phyloP scores from a whole-genome alignment of 2,797 vertebrate genomes.

The Mycteria americana region DNA sequence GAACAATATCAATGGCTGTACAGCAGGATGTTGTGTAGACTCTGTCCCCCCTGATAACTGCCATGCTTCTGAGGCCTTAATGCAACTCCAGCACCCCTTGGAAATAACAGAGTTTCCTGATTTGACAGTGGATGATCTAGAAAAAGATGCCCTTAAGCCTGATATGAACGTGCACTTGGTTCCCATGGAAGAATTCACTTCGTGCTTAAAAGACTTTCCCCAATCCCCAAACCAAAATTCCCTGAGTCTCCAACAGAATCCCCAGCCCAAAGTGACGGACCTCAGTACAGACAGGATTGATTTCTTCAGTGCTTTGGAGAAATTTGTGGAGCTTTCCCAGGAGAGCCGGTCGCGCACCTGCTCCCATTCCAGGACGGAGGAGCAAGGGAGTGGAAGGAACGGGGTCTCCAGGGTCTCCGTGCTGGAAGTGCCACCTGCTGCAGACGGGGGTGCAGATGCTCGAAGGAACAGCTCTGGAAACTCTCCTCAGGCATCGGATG shows the following conservation, averaged over 20 bases:
- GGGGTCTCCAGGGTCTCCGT: conserved; percentile 63
- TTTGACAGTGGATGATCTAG: conserved; percentile 77
- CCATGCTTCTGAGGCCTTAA: conserved; percentile 71
- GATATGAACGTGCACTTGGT: conserved; percentile 79
- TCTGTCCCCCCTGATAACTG: conserved; percentile 74
- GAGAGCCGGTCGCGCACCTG: conserved; percentile 74
- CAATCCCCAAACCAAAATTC: conserved; percentile 74
- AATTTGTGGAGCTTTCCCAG: conserved; percentile 89
- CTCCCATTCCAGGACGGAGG: conserved; percentile 76
- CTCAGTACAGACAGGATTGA: conserved; percentile 89
- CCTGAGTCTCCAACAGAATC: conserved; percentile 52
- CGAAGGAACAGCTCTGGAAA: conserved; percentile 70
- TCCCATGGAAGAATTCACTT: conserved; percentile 76
- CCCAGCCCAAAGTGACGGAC: conserved; percentile 69
- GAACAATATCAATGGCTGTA: conserved; percentile 78
- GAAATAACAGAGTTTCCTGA: conserved; percentile 66
- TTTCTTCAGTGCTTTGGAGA: conserved; percentile 93
- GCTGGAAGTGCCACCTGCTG: conserved; percentile 59
- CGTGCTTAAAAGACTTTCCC: conserved; percentile 70
- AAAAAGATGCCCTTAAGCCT: conserved; percentile 84
- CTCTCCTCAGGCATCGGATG: conserved; percentile 73
- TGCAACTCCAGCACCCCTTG: conserved; percentile 66
- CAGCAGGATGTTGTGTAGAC: conserved; percentile 67
- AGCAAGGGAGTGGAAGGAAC: conserved; percentile 71
- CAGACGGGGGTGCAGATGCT: conserved; percentile 61